Base-by-base conservation (phyloP, 2,888 invertebrate genomes). In the Dolichopus griseipennis region DNA sequence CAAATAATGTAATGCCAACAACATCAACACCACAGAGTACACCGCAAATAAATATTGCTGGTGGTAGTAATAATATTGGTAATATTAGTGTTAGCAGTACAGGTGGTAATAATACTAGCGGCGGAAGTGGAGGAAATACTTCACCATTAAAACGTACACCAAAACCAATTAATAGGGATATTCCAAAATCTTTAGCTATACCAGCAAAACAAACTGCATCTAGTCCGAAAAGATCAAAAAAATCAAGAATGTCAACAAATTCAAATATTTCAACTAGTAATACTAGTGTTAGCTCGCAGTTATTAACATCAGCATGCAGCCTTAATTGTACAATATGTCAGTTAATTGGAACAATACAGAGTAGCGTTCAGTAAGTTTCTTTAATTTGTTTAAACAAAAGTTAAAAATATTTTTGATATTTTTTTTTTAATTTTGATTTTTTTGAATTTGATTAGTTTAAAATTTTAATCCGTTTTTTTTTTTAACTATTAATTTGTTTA, bases 121-220 rank as follows among this genome's bases (percentile, higher is more conserved):
- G n/a, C 64, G 22, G 10, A 27, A 18, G 65, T 65, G 33, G 21
- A 5, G 41, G 41, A 63, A 61, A 34, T n/a, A 66, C 61, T 18
- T 66, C 78, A 52, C 73, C 78, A 12, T 81, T 83, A 7, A 77
- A 78, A 5, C 77, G 73, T 15, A 70, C 72, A 18, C 76, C 76
- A 12, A 75, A 75, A 18, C 68, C 69, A 34, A 73, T 70, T 52
- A 52, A 52, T 52, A 52, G 52, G 6, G 52, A 52, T 52, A 52
- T 18, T 21, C 75, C 75, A 68, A 73, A 74, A 20, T 74, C 75
- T 41, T 72, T 74, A 10, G 74, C 74, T 22, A 69, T 74, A 10
- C 12, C 72, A 68, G 70, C 73, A 66, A 22, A 69, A 69, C 34
- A 68, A 69, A 22, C 72, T 10, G 34, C 67, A 65, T 37, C 64